A percentile compares a stretch with the other conserved stretches of the same genome.
Evolutionary conservation across 2,113 vertebrate species (phyloP).

Genomic region (Hippocampus zosterae): DNA sequence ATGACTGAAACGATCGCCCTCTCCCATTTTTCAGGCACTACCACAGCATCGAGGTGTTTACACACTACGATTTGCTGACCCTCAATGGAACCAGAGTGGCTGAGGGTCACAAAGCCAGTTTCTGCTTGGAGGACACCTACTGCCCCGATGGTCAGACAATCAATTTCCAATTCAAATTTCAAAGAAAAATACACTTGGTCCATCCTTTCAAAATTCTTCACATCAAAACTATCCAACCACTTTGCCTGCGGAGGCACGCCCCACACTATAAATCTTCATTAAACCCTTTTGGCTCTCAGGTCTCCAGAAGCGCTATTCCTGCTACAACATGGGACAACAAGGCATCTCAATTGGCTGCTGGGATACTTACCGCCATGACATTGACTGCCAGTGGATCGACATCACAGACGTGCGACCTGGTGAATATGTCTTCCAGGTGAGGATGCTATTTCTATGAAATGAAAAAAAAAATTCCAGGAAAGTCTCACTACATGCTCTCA

Average conservation of each 20-base stretch:
- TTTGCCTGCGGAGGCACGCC: not conserved
- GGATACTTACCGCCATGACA: constrained; percentile 97
- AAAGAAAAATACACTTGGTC: constrained; percentile 21
- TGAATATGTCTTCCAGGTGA: constrained; percentile 94
- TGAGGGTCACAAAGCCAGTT: constrained; percentile 97
- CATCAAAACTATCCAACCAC: not conserved
- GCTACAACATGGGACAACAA: constrained; percentile 97
- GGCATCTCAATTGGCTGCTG: constrained; percentile 93
- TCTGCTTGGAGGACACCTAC: constrained; percentile 94
- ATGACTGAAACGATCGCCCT: not conserved
- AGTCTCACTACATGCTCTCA: not conserved
- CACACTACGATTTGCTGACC: constrained; percentile 93
- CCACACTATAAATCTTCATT: not conserved
- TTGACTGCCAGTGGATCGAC: constrained; percentile 98
- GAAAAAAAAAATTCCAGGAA: not conserved
- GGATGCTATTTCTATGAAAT: constrained; percentile 1
- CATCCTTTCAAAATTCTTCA: constrained; percentile 23
- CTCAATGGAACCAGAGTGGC: constrained; percentile 92
- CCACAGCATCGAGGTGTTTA: constrained; percentile 98
- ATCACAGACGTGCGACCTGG: constrained; percentile 88
- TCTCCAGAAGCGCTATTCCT: constrained; percentile 81
- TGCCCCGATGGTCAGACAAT: constrained; percentile 79
- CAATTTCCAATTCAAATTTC: not conserved
- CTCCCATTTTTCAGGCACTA: constrained; percentile 80
- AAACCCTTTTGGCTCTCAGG: constrained; percentile 57